Evolutionary conservation across 2,113 vertebrate species (phyloP), one percentile per base, ranked within the genome.

Genomic region (Cynopterus brachyotis): DNA sequence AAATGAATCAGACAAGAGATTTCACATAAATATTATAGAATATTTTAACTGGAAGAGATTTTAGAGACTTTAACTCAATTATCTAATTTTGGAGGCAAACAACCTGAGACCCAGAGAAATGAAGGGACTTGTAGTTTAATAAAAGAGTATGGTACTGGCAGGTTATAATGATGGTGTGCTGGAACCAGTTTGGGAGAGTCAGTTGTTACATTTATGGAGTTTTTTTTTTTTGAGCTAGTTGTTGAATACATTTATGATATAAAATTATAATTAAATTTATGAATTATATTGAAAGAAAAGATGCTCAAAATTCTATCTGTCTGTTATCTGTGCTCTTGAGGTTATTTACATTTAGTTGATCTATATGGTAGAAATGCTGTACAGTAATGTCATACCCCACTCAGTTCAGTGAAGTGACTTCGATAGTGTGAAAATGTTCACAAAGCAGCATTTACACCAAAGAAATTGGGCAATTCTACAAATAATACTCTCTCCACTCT

Each of bases 221-320:
- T 62, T 30, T 62, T 26, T 79, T 93, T 96, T 82, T 91, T 69
- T 96, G 40, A 93, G 12, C 11, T 15, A n/a, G 8, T 80, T 76
- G 32, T 92, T 93, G n/a, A 91, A 42, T 86, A 86, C 3, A 40
- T 24, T 89, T 10, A 47, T 64, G 24, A 55, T 66, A 89, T 60
- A 78, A 40, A 64, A 16, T 90, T 87, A 69, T 47, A 53, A 57
- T 13, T 50, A 86, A 22, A 42, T 10, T 89, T 10, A 88, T 30
- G 70, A 76, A 60, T 88, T 72, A 50, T 70, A 45, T 92, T 93
- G n/a, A 80, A 86, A 91, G 55, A 28, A 69, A 88, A 96, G 15
- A n/a, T 73, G 22, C 12, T 89, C 55, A 92, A 62, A 79, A 73
- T 89, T 50, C 15, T 89, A 19, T 59, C 2, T 88, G 85, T 93